Base-by-base conservation (phyloP, 2,797 vertebrate species). In the Miichthys miiuy region DNA sequence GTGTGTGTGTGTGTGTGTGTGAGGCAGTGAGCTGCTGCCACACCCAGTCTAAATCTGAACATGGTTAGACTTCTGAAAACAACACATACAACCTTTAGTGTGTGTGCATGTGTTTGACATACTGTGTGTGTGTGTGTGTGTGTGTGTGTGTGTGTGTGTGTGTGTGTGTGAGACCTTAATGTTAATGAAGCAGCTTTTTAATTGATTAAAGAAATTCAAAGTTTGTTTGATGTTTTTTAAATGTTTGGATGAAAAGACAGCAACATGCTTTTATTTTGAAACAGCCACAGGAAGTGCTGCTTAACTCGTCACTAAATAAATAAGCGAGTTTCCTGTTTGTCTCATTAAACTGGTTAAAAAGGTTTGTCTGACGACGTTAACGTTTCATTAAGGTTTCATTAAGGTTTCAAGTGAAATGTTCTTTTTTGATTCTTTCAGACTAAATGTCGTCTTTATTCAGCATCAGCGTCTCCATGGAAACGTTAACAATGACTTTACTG, bases 21-120 rank as follows among this genome's bases (percentile, higher is more conserved):
- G 27, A 30, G 27, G 27, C 27, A 5, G 27, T 30, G 55, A 66
- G 62, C 68, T 64, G 65, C 30, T 25, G 87, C 80, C 89, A 83
- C 89, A 83, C 89, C 89, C 89, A 75, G 75, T 75, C 89, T 91
- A 88, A 89, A 87, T 85, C 58, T 85, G 84, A 85, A 81, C 78
- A 16, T 69, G 82, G 86, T 86, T 42, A 58, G 78, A 56, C 79
- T 44, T 27, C 72, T 79, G 66, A 63, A 60, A 64, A 70, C 52
- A 81, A 23, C 54, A 63, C 69, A 73, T 66, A 62, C 63, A 30
- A 30, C 27, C 27, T 30, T 30, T 5, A 42, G 11, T n/a, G 0
- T 34, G 0, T 23, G 6, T 52, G 17, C 21, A 11, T 46, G 48
- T 44, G 16, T 44, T 34, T 44, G 48, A 30, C 27, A 5, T 30